Conservation (phyloP, 2,888 invertebrate genomes). For the Clitarchus hookeri region DNA sequence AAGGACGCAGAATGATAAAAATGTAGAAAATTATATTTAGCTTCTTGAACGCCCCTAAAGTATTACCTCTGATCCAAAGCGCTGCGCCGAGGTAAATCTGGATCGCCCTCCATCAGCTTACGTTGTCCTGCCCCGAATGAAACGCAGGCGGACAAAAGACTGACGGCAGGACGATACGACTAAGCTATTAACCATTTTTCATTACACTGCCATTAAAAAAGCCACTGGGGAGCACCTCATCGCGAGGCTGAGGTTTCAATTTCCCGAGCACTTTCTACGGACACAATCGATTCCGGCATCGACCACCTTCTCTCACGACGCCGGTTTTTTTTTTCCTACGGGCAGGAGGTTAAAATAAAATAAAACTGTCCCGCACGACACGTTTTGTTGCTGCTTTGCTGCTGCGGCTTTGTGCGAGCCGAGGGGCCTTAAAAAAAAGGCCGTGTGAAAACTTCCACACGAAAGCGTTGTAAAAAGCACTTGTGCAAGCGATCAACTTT, state of each 20-base stretch:
- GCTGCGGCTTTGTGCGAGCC: not conserved
- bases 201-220: not conserved
- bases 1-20: too few species aligned
- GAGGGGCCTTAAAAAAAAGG: not conserved
- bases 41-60: too few species aligned
- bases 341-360: not conserved
- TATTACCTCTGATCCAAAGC: too few species aligned
- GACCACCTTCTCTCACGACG: not conserved
- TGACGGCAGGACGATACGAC: not conserved
- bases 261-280: not conserved
- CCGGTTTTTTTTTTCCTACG: not conserved
- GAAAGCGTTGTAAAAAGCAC: not conserved
- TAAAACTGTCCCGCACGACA: not conserved
- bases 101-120: not conserved
- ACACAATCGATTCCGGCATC: conserved; percentile 10
- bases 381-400: not conserved
- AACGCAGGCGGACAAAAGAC: not conserved
- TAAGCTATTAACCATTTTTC: not conserved
- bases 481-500: not conserved
- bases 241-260: not conserved
- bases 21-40: too few species aligned
- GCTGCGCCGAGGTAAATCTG: not conserved
- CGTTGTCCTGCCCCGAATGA: not conserved
- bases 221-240: not conserved
- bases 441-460: not conserved